Base-by-base conservation (phyloP, 2,888 invertebrate species). In the Ophion costatus region DNA sequence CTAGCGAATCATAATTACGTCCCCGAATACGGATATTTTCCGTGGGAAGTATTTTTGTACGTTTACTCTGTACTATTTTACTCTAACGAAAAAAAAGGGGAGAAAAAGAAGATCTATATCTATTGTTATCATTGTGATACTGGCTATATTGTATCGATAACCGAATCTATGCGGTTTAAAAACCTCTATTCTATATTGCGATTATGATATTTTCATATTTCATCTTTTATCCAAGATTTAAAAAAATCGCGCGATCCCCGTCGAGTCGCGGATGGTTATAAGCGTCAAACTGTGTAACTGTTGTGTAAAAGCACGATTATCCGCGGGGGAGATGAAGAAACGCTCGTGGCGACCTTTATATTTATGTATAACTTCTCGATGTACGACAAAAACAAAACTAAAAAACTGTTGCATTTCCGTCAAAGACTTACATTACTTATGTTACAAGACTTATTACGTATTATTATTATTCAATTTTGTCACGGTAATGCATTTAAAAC, bases 11-110 rank as follows among this genome's bases (percentile, higher is more conserved):
- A 82, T 80, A 67, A 61, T 73, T 80, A 87, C 81, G 76, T 84
- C 70, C 81, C 79, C 77, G 73, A 51, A 56, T 80, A 64, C 63
- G 83, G 77, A 82, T 56, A 42, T 66, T 80, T 64, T 89, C 90
- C 88, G 90, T 88, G 90, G 89, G 90, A 91, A 92, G 91, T 92
- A 92, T 92, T 92, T 92, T 92, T 92, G 92, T 92, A 92, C 90
- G 91, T 92, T 91, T 88, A 92, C 89, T 92, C 91, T 91, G 89
- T 91, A 92, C 90, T 86, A 89, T 88, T 91, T 90, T 87, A 89
- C 89, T 91, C 89, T 89, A 89, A 89, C 17, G 42, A 79, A 82
- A 20, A 74, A 63, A n/a, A 73, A 11, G 38, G 24, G 20, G 42
- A 74, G 33, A 56, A 56, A 77, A 63, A 83, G 67, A 73, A 80